phyloP scores from a whole-genome alignment of 2,113 vertebrate species.

The Chloebia gouldiae region DNA sequence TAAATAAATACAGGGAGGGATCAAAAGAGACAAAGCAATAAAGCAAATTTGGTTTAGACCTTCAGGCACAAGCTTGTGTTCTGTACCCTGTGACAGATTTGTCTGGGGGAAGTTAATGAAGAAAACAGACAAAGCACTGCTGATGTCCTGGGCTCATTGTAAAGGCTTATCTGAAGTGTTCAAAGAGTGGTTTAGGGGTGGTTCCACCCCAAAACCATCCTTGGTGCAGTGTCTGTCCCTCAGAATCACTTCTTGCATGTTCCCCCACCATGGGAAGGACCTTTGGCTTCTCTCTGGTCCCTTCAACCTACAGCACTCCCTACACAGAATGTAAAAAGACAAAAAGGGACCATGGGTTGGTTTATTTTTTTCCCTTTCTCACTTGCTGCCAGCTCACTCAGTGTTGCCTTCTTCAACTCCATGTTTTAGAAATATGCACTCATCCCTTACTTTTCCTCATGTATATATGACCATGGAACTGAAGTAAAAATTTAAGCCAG shows the following conservation, averaged over 20 bases:
- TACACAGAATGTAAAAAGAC: not conserved
- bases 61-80: not conserved
- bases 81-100: not conserved
- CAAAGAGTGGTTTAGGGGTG: not conserved
- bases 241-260: not conserved
- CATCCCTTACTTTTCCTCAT: not conserved
- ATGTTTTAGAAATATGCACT: not conserved
- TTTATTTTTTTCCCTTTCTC: not conserved
- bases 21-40: not conserved
- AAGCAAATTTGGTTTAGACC: not conserved
- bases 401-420: not conserved
- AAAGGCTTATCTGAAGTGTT: not conserved
- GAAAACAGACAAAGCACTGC: not conserved
- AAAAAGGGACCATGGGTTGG: accelerated
- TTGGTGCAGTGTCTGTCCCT: not conserved
- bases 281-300: not conserved
- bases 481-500: not conserved
- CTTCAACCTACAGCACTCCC: not conserved
- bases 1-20: not conserved
- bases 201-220: not conserved
- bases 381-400: not conserved
- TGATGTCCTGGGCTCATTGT: not conserved
- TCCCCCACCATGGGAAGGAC: not conserved
- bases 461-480: not conserved
- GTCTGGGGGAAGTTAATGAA: not conserved